Evolutionary conservation across 2,797 vertebrate species (phyloP).

Genomic region (Scyliorhinus canicula): DNA sequence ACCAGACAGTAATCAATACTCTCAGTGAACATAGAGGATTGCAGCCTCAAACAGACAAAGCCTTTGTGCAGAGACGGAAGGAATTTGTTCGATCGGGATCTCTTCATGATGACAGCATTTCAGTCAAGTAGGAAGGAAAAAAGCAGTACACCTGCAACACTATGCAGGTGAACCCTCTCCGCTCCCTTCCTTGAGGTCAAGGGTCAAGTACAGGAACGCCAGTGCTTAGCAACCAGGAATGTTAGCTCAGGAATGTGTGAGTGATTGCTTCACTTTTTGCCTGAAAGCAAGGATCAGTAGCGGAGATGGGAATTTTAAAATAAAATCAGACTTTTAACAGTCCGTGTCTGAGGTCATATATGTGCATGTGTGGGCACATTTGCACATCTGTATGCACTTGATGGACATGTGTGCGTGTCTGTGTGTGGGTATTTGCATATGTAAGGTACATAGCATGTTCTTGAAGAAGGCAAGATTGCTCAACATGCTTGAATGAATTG

Average conservation of each 20-base stretch:
- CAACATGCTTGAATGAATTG: not conserved
- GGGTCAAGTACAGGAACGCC: slow-evolving; percentile 24
- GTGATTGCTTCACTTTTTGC: not conserved
- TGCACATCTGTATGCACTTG: too few species aligned
- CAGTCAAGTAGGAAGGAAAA: slow-evolving; percentile 33
- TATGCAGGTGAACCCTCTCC: not conserved
- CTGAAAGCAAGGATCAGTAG: not conserved
- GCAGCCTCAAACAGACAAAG: not conserved
- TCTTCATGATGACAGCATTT: slow-evolving; percentile 44
- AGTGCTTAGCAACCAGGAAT: slow-evolving; percentile 25
- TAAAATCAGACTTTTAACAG: not conserved
- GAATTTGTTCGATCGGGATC: slow-evolving; percentile 41
- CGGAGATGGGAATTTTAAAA: not conserved
- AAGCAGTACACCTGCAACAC: slow-evolving; percentile 51
- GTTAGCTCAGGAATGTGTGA: not conserved
- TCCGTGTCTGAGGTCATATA: not conserved
- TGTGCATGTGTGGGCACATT: not conserved
- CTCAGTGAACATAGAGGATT: not conserved
- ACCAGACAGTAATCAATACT: slow-evolving; percentile 3
- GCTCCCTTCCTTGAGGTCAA: not conserved
- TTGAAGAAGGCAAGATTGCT: not conserved
- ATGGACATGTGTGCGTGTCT: not conserved
- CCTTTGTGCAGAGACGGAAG: slow-evolving; percentile 43
- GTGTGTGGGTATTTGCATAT: not conserved
- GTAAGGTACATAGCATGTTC: too few species aligned